Conservation (phyloP, 2,888 invertebrate species). For the Drosophila percnosoma region DNA sequence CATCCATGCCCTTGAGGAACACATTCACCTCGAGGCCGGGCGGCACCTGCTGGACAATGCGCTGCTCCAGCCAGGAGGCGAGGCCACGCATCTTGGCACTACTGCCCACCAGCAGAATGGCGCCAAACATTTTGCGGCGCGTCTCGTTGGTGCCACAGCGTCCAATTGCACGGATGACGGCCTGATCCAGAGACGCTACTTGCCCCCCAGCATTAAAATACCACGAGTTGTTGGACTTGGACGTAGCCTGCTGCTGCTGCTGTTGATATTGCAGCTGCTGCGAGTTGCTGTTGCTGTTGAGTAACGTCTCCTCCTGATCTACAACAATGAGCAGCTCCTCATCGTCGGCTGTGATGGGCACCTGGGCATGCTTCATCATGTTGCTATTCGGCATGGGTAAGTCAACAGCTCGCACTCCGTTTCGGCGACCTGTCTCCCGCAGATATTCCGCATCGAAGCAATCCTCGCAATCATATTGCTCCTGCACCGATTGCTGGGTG, state of each 20-base stretch:
- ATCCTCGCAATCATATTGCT: constrained; percentile 93
- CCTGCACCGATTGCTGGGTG: constrained; percentile 89
- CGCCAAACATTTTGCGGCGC: constrained; percentile 97
- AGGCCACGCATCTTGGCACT: constrained; percentile 95
- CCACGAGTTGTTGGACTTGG: constrained; percentile 28
- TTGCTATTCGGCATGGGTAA: neutral
- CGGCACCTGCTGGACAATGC: constrained; percentile 91
- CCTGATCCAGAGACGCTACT: constrained; percentile 94
- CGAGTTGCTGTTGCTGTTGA: constrained; percentile 72
- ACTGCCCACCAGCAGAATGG: constrained; percentile 95
- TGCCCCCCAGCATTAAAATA: constrained; percentile 91
- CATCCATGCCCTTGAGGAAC: constrained; percentile 96
- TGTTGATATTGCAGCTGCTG: constrained; percentile 84
- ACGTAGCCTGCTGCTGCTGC: constrained; percentile 86
- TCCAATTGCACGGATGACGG: constrained; percentile 96
- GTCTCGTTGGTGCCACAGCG: constrained; percentile 95
- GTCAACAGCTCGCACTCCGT: constrained; percentile 59
- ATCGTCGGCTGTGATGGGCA: constrained; percentile 85
- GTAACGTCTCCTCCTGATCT: constrained; percentile 69
- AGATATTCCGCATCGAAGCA: constrained; percentile 97
- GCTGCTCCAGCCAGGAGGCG: constrained; percentile 94
- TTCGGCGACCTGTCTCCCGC: constrained; percentile 90
- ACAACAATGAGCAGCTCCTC: constrained; percentile 86
- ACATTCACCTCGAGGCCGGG: constrained; percentile 95
- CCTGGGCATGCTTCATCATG: constrained; percentile 39